Conservation (phyloP, 2,113 vertebrate genomes). For the Pachyramphus minor region DNA sequence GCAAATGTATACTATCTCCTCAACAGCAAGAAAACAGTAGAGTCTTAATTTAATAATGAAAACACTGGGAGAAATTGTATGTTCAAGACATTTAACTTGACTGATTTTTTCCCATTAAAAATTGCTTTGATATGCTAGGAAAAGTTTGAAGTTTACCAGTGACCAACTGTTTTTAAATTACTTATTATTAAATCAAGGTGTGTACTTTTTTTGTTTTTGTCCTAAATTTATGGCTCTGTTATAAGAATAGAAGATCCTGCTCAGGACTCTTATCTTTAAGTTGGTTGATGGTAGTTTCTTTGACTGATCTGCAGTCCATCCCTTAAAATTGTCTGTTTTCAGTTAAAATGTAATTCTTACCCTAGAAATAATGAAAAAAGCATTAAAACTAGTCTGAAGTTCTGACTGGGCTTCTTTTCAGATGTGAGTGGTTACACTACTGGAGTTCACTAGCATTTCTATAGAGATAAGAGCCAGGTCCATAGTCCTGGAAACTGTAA, state of each 20-base stretch:
- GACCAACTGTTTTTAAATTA: background rate
- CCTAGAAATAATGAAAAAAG: background rate
- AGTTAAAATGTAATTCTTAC: background rate
- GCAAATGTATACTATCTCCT: background rate
- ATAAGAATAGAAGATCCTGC: background rate
- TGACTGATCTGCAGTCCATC: background rate
- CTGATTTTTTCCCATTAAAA: background rate
- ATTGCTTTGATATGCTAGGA: background rate
- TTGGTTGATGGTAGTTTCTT: background rate
- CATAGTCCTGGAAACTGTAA: background rate
- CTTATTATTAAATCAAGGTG: background rate
- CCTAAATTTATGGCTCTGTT: background rate
- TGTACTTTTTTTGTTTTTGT: background rate
- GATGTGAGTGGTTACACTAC: background rate
- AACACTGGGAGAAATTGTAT: background rate
- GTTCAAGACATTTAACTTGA: background rate
- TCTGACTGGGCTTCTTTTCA: background rate
- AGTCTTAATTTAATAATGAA: background rate
- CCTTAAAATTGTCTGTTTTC: background rate
- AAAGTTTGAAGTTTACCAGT: background rate
- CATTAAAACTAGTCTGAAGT: background rate
- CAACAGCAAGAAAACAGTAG: background rate
- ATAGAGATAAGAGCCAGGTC: background rate
- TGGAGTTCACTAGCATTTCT: background rate
- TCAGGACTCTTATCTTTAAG: background rate